Base-by-base conservation (phyloP, 2,797 vertebrate genomes). In the Poliocrania exsul region DNA sequence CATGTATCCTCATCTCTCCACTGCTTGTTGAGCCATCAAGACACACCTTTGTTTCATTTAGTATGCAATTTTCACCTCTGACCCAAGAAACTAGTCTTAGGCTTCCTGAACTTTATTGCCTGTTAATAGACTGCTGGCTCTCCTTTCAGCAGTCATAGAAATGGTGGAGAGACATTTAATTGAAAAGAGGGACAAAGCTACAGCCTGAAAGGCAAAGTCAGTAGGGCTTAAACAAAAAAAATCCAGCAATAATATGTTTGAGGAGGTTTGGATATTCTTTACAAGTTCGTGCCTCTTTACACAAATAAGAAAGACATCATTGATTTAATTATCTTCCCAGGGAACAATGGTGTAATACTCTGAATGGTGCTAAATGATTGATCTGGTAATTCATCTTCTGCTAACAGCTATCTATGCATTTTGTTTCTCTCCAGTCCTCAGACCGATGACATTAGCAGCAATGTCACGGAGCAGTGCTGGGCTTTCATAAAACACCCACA, bases 31-130 rank as follows among this genome's bases (percentile, higher is more conserved):
- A 98, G 95, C 92, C 97, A 97, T 98, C 98, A 98, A 97, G 97
- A 97, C 97, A 97, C 98, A 98, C 98, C 97, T 98, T 98, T 98
- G 98, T 98, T 98, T 98, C 97, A 98, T 98, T 98, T 98, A 97
- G 95, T 94, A 94, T 97, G 97, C 96, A 98, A 97, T 98, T 98
- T 98, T 98, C 98, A 98, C 98, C 98, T 98, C 97, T 98, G 98
- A 98, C 98, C 98, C 97, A 97, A 97, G 97, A 98, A 98, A 98
- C 98, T 98, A 98, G 98, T 98, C 98, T 97, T 98, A 97, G 97
- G 98, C 97, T 98, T 98, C 98, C 98, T 98, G 98, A 98, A 98
- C 98, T 98, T 98, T 98, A 98, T 98, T 98, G 98, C 98, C 98
- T 98, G 98, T 98, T 98, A 98, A 98, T 98, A 98, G 98, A 98